Conservation (phyloP, 2,888 invertebrate species). For the Hedychridium roseum region DNA sequence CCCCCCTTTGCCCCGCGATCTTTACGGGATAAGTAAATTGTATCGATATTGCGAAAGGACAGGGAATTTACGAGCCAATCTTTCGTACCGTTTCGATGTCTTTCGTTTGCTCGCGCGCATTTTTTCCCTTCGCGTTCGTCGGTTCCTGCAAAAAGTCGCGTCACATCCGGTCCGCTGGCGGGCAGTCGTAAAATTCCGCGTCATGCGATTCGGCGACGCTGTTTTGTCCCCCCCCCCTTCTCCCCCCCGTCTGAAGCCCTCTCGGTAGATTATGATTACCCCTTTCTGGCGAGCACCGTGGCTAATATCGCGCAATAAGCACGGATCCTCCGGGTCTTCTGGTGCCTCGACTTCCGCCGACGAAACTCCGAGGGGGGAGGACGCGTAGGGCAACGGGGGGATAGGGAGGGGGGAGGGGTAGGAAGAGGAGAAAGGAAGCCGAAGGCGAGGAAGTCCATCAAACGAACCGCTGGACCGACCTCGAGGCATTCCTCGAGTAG, state of each 20-base stretch:
- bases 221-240: conserved; percentile 47
- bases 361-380: conserved; percentile 36
- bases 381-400: conserved; percentile 17
- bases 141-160: conserved; percentile 52
- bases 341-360: conserved; percentile 9
- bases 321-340: conserved; percentile 30
- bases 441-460: conserved; percentile 34
- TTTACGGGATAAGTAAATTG: no score
- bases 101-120: background rate
- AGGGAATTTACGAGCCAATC: background rate
- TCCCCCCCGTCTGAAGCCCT: conserved; percentile 10
- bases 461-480: conserved; percentile 46
- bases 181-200: conserved; percentile 55
- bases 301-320: conserved; percentile 59
- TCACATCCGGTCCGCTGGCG: conserved; percentile 48
- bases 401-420: conserved; percentile 1
- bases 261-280: conserved; percentile 58
- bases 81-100: background rate
- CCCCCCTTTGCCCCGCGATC: no score
- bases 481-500: conserved; percentile 40
- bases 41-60: no score
- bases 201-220: conserved; percentile 52
- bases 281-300: conserved; percentile 48
- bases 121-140: background rate
- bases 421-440: conserved; percentile 3